phyloP scores from a whole-genome alignment of 2,113 vertebrate genomes.

The Amphiprion percula region DNA sequence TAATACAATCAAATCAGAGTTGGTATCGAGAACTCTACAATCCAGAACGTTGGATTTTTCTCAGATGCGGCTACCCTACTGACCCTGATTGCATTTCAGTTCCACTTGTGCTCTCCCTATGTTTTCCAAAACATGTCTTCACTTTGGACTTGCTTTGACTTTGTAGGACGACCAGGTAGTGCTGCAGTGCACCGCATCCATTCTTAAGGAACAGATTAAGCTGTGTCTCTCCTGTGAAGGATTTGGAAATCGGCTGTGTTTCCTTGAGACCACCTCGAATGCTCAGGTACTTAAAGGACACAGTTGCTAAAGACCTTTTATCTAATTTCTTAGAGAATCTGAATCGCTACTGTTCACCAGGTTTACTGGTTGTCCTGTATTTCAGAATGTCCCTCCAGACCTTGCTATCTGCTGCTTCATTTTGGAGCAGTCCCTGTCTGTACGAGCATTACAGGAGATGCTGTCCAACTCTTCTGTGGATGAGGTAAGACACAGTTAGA shows the following conservation, averaged over 20 bases:
- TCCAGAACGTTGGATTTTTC: too few relatives aligned
- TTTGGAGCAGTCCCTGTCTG: conserved; percentile 94
- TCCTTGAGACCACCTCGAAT: conserved; percentile 92
- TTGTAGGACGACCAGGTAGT: conserved; percentile 90
- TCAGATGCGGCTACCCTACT: neutral
- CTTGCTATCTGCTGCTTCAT: conserved; percentile 93
- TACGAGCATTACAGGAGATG: conserved; percentile 93
- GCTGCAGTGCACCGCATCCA: conserved; percentile 90
- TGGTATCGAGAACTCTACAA: too few relatives aligned
- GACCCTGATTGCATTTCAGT: neutral
- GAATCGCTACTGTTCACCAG: neutral
- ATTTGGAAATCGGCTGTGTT: conserved; percentile 93
- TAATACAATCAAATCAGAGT: too few relatives aligned
- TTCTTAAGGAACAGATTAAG: conserved; percentile 93
- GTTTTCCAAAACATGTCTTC: neutral
- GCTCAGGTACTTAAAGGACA: conserved; percentile 85
- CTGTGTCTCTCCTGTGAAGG: conserved; percentile 93
- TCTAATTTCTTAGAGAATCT: neutral
- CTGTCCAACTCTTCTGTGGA: conserved; percentile 89
- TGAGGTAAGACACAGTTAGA: conserved; percentile 68
- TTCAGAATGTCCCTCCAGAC: conserved; percentile 92
- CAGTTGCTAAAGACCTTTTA: neutral
- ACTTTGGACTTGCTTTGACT: conserved; percentile 11
- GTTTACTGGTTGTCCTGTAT: conserved; percentile 13
- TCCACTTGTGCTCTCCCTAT: neutral